These are phyloP conservation scores for Blera fallax DNA, from an alignment of 2,888 invertebrate genomes.

Conservation along the genomic window DNA sequence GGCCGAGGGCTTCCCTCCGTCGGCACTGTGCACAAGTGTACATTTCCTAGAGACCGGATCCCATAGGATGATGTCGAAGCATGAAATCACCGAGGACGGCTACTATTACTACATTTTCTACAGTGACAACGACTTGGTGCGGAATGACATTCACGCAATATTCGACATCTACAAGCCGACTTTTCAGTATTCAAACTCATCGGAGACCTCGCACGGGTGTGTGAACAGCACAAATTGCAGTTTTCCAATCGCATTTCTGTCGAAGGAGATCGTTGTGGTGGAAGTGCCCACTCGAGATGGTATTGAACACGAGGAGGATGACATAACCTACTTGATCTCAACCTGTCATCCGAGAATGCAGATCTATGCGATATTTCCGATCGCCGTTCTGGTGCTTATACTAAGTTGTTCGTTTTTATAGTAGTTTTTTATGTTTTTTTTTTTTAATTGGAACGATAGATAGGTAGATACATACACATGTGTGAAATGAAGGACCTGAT, in stretches of 20 bases:
- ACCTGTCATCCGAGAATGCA: conserved; percentile 91
- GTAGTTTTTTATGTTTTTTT: conserved; percentile 41
- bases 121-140: conserved; percentile 91
- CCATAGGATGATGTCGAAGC: conserved; percentile 86
- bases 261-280: conserved; percentile 91
- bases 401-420: conserved; percentile 92
- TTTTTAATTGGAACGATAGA: neutral
- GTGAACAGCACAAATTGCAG: conserved; percentile 90
- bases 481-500: conserved; percentile 40
- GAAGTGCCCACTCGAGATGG: conserved; percentile 92
- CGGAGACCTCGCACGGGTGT: conserved; percentile 83
- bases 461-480: conserved; percentile 12
- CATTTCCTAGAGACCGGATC: conserved; percentile 87
- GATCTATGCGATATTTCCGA: conserved; percentile 91
- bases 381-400: conserved; percentile 88
- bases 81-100: conserved; percentile 89
- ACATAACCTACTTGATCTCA: conserved; percentile 88
- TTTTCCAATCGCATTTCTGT: conserved; percentile 87
- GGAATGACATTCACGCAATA: conserved; percentile 91
- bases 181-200: conserved; percentile 86
- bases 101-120: conserved; percentile 96
- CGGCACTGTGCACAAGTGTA: conserved; percentile 86
- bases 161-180: conserved; percentile 94
- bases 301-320: conserved; percentile 89
- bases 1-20: conserved; percentile 87